These are phyloP conservation scores for Stenchaetothrips biformis DNA, from an alignment of 2,888 invertebrate species.

Conservation along the genomic window DNA sequence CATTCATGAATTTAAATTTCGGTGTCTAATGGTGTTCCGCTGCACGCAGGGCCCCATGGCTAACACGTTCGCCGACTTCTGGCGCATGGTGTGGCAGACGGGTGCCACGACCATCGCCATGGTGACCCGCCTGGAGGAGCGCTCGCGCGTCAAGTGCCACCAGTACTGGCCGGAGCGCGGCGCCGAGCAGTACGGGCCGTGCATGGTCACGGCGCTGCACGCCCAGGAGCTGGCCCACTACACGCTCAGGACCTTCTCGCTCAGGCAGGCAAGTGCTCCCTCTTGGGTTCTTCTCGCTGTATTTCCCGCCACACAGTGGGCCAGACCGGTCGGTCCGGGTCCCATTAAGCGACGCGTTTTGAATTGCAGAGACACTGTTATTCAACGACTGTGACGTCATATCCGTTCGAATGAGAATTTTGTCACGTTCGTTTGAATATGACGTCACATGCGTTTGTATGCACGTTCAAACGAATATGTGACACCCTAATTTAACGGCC, in stretches of 20 bases:
- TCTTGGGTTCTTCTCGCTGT: background rate
- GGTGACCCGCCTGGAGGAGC: conserved; percentile 98
- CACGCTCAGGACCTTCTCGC: conserved; percentile 93
- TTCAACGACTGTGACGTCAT: too few relatives aligned
- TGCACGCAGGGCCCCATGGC: conserved; percentile 79
- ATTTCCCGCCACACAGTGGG: too few relatives aligned
- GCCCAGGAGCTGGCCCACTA: conserved; percentile 96
- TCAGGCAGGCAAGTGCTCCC: conserved; percentile 56
- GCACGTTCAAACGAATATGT: too few relatives aligned
- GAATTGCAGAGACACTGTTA: too few relatives aligned
- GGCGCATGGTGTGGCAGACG: conserved; percentile 99
- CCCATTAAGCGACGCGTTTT: too few relatives aligned
- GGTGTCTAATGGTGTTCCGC: too few relatives aligned
- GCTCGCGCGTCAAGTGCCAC: conserved; percentile 93
- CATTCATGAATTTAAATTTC: too few relatives aligned
- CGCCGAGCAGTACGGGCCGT: conserved; percentile 89
- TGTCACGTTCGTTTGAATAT: too few relatives aligned
- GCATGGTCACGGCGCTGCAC: conserved; percentile 90
- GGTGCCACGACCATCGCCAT: conserved; percentile 92
- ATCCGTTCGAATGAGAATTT: too few relatives aligned
- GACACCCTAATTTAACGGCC: too few relatives aligned
- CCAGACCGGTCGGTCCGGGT: too few relatives aligned
- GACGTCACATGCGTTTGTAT: too few relatives aligned
- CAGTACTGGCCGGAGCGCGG: conserved; percentile 98
- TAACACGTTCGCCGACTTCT: conserved; percentile 96